A percentile compares a stretch with the other conserved stretches of the same genome.
These are phyloP conservation scores for Drosophila koepferae DNA, from an alignment of 2,888 invertebrate species.

Conservation along the genomic window DNA sequence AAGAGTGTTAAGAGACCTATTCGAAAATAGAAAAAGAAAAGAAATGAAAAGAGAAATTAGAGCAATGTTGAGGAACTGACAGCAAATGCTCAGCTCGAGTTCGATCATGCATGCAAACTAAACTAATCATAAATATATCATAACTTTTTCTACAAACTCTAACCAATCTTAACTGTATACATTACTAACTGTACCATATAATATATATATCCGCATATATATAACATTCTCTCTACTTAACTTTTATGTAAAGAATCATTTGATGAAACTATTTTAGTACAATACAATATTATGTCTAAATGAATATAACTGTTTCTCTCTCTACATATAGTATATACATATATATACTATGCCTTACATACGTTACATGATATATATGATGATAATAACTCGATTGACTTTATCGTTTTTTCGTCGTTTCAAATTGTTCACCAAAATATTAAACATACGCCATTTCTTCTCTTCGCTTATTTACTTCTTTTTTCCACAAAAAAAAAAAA, in stretches of 20 bases:
- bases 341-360: conserved; percentile 14
- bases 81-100: neutral
- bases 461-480: conserved; percentile 81
- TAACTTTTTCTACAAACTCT: conserved; percentile 25
- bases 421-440: conserved; percentile 79
- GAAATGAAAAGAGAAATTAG: neutral
- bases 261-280: conserved; percentile 25
- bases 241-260: conserved; percentile 40
- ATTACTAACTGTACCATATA: conserved; percentile 20
- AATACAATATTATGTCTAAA: conserved; percentile 25
- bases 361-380: conserved; percentile 14
- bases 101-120: conserved; percentile 42
- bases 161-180: conserved; percentile 35
- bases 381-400: conserved; percentile 73
- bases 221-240: conserved; percentile 23
- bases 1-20: neutral
- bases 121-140: conserved; percentile 29
- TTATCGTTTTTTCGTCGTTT: conserved; percentile 72
- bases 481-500: conserved; percentile 65
- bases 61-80: neutral
- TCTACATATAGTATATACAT: conserved; percentile 27
- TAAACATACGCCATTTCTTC: conserved; percentile 81
- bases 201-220: conserved; percentile 1
- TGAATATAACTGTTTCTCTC: conserved; percentile 39
- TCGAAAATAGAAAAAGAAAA: neutral